Conservation (phyloP, 2,888 invertebrate species). For the Tipula vernalis region DNA sequence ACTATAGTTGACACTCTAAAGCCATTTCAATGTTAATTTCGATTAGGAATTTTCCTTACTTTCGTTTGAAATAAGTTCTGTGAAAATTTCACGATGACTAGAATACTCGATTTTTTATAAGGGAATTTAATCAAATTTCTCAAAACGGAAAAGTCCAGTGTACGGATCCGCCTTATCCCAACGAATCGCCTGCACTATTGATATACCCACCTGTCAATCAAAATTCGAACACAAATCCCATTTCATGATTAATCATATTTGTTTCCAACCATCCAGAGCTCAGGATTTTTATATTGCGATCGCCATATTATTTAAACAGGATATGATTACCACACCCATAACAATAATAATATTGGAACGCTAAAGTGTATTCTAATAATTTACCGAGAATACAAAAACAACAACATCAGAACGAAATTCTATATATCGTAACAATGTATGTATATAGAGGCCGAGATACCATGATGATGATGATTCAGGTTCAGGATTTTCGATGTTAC, state of each 20-base stretch:
- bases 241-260: neutral
- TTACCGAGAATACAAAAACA: neutral
- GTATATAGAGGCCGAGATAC: neutral
- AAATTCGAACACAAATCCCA: neutral
- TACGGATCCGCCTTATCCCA: too few relatives aligned
- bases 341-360: neutral
- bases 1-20: too few relatives aligned
- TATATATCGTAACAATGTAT: neutral
- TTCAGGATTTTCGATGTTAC: slow-evolving; percentile 14
- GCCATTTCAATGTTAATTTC: too few relatives aligned
- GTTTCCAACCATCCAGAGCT: neutral
- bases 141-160: too few relatives aligned
- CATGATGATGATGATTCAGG: slow-evolving; percentile 7
- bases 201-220: neutral
- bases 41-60: too few relatives aligned
- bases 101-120: too few relatives aligned
- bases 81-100: too few relatives aligned
- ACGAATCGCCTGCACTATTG: neutral
- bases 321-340: neutral
- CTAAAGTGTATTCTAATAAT: neutral
- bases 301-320: neutral
- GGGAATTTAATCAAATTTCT: too few relatives aligned
- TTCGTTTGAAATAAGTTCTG: too few relatives aligned
- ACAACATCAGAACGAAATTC: neutral
- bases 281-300: neutral